Evolutionary conservation across 2,113 vertebrate species (phyloP), one percentile per base, ranked within the genome.

Genomic region (Mixornis gularis): DNA sequence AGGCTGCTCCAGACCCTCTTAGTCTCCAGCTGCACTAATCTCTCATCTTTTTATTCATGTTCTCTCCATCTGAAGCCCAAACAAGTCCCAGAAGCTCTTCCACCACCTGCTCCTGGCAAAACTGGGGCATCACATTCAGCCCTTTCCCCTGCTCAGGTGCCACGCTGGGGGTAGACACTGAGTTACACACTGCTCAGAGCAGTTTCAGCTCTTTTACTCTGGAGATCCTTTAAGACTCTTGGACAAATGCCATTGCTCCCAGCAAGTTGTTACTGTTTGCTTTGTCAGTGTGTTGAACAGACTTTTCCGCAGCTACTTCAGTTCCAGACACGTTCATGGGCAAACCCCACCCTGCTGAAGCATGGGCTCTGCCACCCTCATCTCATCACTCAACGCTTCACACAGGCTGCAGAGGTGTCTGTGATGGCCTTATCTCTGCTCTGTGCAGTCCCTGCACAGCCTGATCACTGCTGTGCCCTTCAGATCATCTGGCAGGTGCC

Each of bases 141-240:
- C 6, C 46, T 38, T 29, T 69, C 12, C 25, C 29, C 52, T 79
- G 29, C 62, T 41, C 7, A 51, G 84, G 43, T 55, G 27, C 52
- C 2, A 5, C 0, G 0, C 40, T 0, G 1, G 25, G 1, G 2
- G 32, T 7, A 56, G 55, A 22, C 27, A 19, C 2, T 9, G 40
- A 55, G 27, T 73, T 55, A 69, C 36, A 12, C 26, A 2, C 26
- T 85, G 40, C 70, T 76, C 0, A 0, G 52, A 87, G 49, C 44
- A 85, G 76, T 26, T 87, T 82, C 83, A 85, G n/a, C 83, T 66
- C 1, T 53, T 92, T 66, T 46, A 36, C n/a, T 72, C 44, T 0
- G 0, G 17, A 76, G 71, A 59, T 76, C 76, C 66, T 93, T 90
- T 71, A 68, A 92, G 83, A 51, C 24, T 70, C 66, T 68, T 94